Base-by-base conservation (phyloP, 1,140 invertebrate genomes). In the Choristoneura fumiferana region DNA sequence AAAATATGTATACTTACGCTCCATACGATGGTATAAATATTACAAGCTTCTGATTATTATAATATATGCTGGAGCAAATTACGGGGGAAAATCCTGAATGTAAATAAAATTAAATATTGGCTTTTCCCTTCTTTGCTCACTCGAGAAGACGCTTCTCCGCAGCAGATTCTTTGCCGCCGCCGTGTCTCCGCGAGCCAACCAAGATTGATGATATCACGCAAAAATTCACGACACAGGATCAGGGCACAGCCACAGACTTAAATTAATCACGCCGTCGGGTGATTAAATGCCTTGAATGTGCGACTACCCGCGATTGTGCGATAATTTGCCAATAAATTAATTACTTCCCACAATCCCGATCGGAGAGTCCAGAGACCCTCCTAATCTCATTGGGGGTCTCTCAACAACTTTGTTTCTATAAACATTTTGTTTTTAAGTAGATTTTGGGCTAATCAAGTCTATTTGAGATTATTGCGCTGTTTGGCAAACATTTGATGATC, bases 341-440 rank as follows among this genome's bases (percentile, higher is more conserved):
- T 49, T 49, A 49, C 40, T 45, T 15, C 12, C 40, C 22, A 29
- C 22, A 29, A 29, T 29, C 22, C 22, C 22, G 22, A 29, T 29
- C n/a, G n/a, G n/a, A n/a, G n/a, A n/a, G n/a, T n/a, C 22, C 22
- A 3, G 22, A 18, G 40, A 22, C 18, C 43, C 43, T 49, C n/a
- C 18, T 29, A 49, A 49, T 49, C 43, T 29, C 43, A 49, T 49
- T 49, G 40, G 40, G 43, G 17, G 43, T 14, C 43, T 49, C 12
- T 49, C 22, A 33, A 29, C 43, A 49, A 49, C 17, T 49, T 49
- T 49, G 43, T 49, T 49, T 49, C 22, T 0, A 49, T 49, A 49
- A 49, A 49, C 43, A 49, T 49, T 29, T 49, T 49, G 43, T 49
- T 49, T 49, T 49, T 49, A 49, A 49, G 43, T 49, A 29, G 43